Base-by-base conservation (phyloP, 2,113 vertebrate species). In the Misgurnus anguillicaudatus region DNA sequence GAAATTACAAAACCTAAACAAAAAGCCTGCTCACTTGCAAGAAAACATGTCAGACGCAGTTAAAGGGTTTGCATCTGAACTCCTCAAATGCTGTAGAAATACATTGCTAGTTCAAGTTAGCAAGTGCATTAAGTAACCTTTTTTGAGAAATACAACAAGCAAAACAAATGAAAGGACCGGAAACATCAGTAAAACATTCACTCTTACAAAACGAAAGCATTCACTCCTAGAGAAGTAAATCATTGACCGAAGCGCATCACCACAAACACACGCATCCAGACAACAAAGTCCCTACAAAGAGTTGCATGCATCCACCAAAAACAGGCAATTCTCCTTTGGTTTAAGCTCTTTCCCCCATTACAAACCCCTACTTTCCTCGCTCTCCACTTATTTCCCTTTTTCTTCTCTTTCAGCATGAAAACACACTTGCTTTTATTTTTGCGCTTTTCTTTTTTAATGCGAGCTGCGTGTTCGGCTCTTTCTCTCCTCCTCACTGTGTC, bases 391-490 rank as follows among this genome's bases (percentile, higher is more conserved):
- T 80, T 70, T 82, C 81, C 68, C 74, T 66, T 78, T 83, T 81
- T 85, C 80, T 84, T 85, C 83, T 82, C 73, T 79, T 83, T 80
- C 36, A 48, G 60, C 65, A 82, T 83, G 81, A 85, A 87, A 86
- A 84, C 85, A 84, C 83, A 84, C 81, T 85, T 82, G 85, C 87
- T 86, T 88, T 86, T 88, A 86, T 88, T 85, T 86, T 83, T 82
- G 65, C 39, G 79, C 85, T 81, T 86, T 87, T 88, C 84, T 84
- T 83, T 88, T 83, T 83, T 83, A 84, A 88, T 87, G 84, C 71
- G 84, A 86, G 85, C 80, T 80, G 60, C 85, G 67, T 88, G 84
- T 85, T 84, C 82, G 65, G 83, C 78, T 85, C 74, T 82, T 83
- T 80, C 84, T 84, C 84, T 86, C 80, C 78, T 84, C 84, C 76